Conservation (phyloP, 2,888 invertebrate genomes). For the Agrenia bidenticulata region DNA sequence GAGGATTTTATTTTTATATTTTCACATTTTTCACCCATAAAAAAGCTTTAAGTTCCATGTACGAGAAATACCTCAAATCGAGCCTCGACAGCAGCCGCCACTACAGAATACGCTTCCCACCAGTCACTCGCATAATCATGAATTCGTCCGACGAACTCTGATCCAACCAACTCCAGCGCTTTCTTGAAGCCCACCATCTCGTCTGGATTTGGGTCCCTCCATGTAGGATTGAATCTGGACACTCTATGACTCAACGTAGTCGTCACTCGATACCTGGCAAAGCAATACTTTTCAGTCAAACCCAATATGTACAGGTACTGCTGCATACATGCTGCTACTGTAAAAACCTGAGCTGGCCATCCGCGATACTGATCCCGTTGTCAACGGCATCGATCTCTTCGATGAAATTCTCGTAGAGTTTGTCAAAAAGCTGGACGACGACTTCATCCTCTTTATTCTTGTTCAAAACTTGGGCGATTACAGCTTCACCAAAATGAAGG, state of each 20-base stretch:
- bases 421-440: slow-evolving; percentile 64
- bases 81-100: slow-evolving; percentile 69
- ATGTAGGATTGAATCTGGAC: slow-evolving; percentile 74
- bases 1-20: not conserved
- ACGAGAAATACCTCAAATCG: slow-evolving; percentile 59
- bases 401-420: slow-evolving; percentile 82
- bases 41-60: not conserved
- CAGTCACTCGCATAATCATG: slow-evolving; percentile 67
- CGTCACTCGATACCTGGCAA: slow-evolving; percentile 68
- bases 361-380: slow-evolving; percentile 71
- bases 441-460: slow-evolving; percentile 59
- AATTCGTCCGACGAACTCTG: slow-evolving; percentile 74
- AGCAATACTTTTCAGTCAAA: slow-evolving; percentile 29
- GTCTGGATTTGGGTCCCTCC: slow-evolving; percentile 64
- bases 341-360: slow-evolving; percentile 63
- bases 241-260: slow-evolving; percentile 78
- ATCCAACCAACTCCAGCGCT: slow-evolving; percentile 75
- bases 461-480: slow-evolving; percentile 66
- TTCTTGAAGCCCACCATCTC: slow-evolving; percentile 64
- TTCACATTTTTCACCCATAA: not conserved
- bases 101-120: slow-evolving; percentile 81
- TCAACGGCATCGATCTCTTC: slow-evolving; percentile 96
- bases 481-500: slow-evolving; percentile 79
- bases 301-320: not conserved
- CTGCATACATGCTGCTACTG: too few species aligned